Evolutionary conservation across 2,113 vertebrate species (phyloP), one percentile per base, ranked within the genome.

Genomic region (Origma solitaria): DNA sequence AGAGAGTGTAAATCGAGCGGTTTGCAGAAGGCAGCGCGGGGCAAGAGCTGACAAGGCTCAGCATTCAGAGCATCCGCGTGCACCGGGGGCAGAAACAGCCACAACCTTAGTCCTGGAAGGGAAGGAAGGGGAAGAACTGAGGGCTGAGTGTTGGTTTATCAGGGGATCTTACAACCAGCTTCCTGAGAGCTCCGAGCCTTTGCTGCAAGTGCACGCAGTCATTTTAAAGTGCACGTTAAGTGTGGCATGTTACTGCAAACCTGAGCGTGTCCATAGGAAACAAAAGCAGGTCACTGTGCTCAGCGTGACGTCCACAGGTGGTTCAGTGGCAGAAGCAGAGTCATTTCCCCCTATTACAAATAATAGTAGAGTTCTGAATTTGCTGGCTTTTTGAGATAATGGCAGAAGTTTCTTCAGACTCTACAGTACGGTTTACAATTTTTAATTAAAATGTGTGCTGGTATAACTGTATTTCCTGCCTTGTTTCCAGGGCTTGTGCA

Each of bases 201-300:
- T 44, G 8, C 81, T 62, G 47, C 42, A 61, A 31, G 47, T 3
- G 72, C 70, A 30, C 8, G 6, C 37, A 27, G 28, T 3, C 4
- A 1, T 44, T 86, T 22, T 8, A 2, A 47, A 79, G 38, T 0
- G 4, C 28, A 16, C 2, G 0, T 8, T 4, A 5, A 27, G 61
- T 3, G 21, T 44, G 42, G 22, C 4, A 5, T 11, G 31, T 3
- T 30, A 31, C 11, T 60, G 49, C 58, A 13, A 9, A 44, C 9
- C 3, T 2, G 35, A 56, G 76, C 23, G 22, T 7, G 37, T 25
- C 73, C 49, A 0, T 2, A 11, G 61, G 54, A 82, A 69, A 57
- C 89, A 49, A 54, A 82, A 91, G 57, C 56, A 75, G 57, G 60
- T 75, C 75, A 76, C 50, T 25, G 57, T 15, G 60, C 78, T 75